Percentiles rank a stretch among this genome's conserved stretches.
phyloP scores from a whole-genome alignment of 2,888 invertebrate genomes.

The Blastobasis lacticolella region DNA sequence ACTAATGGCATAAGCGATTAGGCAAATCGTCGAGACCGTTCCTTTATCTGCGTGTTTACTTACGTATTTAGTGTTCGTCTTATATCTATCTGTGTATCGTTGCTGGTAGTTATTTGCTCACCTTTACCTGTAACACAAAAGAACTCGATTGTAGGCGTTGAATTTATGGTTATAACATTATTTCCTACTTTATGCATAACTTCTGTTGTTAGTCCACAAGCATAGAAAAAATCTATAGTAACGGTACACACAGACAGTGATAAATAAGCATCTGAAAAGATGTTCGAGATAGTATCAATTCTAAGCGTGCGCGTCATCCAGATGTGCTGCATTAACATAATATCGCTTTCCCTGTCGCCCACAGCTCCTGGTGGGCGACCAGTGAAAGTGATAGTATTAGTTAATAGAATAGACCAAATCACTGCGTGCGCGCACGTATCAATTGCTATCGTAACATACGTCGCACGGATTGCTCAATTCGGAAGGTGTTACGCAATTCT shows the following conservation, averaged over 20 bases:
- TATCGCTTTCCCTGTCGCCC: constrained; percentile 42
- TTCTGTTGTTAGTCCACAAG: background rate
- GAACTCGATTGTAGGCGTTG: constrained; percentile 9
- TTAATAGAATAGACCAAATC: constrained; percentile 22
- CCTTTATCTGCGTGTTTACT: background rate
- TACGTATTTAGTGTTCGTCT: background rate
- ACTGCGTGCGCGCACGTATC: constrained; percentile 24
- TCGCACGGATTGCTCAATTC: constrained; percentile 3
- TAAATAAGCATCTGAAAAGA: constrained; percentile 4
- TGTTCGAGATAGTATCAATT: constrained; percentile 15
- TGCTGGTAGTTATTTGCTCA: constrained; percentile 25
- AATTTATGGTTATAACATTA: background rate
- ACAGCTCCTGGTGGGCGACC: constrained; percentile 42
- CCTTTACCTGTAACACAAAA: constrained; percentile 61
- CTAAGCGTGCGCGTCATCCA: constrained; percentile 23
- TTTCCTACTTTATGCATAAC: too few relatives aligned
- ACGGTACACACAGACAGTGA: background rate
- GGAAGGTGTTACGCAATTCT: background rate
- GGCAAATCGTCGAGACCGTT: background rate
- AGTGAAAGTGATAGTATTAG: constrained; percentile 42
- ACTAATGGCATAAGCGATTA: background rate
- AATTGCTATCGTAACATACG: constrained; percentile 7
- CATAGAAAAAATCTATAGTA: too few relatives aligned
- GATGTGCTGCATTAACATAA: constrained; percentile 31
- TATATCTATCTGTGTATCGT: background rate